phyloP scores from a whole-genome alignment of 2,888 invertebrate genomes.

The Ditylenchus weischeri region DNA sequence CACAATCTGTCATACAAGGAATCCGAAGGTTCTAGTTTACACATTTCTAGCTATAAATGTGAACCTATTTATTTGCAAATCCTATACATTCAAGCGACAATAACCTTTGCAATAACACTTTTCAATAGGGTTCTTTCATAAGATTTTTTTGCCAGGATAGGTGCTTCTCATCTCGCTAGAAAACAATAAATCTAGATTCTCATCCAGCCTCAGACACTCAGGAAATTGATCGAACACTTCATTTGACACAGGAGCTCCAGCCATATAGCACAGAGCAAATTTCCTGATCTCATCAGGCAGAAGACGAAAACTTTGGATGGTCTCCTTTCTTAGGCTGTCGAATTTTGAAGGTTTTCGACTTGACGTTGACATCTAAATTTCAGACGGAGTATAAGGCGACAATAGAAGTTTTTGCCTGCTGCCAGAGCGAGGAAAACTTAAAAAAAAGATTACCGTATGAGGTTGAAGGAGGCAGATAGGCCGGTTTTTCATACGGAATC shows the following conservation, averaged over 20 bases:
- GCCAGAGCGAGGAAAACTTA: background rate
- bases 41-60: constrained; percentile 2
- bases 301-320: constrained; percentile 2
- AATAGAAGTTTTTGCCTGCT: background rate
- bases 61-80: background rate
- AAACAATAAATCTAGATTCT: background rate
- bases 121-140: constrained; percentile 6
- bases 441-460: constrained; percentile 37
- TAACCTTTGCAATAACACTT: constrained; percentile 7
- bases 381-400: background rate
- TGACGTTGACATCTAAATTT: constrained; percentile 9
- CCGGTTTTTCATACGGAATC: constrained; percentile 49
- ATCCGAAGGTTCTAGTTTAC: background rate
- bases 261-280: constrained; percentile 5
- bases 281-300: background rate
- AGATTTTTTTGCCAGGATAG: background rate
- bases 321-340: constrained; percentile 2
- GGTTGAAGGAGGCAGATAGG: constrained; percentile 48
- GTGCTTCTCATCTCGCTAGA: constrained; percentile 3
- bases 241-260: background rate
- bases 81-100: background rate
- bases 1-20: background rate
- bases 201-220: background rate
- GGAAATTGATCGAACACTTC: background rate
- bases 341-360: constrained; percentile 5